phyloP scores from a whole-genome alignment of 1,140 invertebrate species.

The Anadara kagoshimensis region DNA sequence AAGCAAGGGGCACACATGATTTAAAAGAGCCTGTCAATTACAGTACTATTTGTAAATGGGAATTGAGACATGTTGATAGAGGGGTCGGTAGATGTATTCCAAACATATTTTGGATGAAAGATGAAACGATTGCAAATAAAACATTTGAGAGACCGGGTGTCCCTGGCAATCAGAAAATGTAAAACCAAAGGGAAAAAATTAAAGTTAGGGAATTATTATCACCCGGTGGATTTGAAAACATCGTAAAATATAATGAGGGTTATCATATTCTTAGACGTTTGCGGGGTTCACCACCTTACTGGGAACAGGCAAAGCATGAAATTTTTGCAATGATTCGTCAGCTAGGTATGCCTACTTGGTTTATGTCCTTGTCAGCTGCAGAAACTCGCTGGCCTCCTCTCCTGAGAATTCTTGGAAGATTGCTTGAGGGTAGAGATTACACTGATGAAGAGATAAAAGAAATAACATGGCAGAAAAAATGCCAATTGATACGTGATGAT shows the following conservation, averaged over 20 bases:
- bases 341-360: slow-evolving; percentile 27
- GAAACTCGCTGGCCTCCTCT: too few relatives aligned
- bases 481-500: slow-evolving; percentile 2
- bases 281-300: slow-evolving; percentile 37
- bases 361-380: too few relatives aligned
- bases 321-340: slow-evolving; percentile 44
- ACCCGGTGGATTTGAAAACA: not conserved
- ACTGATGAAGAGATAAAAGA: not conserved
- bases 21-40: not conserved
- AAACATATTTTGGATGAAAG: slow-evolving; percentile 8
- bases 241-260: slow-evolving; percentile 34
- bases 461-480: not conserved
- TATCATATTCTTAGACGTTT: slow-evolving; percentile 26
- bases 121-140: too few relatives aligned
- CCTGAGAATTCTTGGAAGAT: not conserved
- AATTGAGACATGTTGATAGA: slow-evolving; percentile 9
- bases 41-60: slow-evolving; percentile 13
- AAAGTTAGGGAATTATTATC: slow-evolving; percentile 17
- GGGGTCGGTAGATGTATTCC: slow-evolving; percentile 1
- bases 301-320: slow-evolving; percentile 29
- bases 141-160: not conserved
- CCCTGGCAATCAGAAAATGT: not conserved
- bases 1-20: too few relatives aligned
- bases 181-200: slow-evolving; percentile 4
- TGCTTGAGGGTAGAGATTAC: not conserved